phyloP scores from a whole-genome alignment of 2,888 invertebrate genomes.

The Amiota communis region DNA sequence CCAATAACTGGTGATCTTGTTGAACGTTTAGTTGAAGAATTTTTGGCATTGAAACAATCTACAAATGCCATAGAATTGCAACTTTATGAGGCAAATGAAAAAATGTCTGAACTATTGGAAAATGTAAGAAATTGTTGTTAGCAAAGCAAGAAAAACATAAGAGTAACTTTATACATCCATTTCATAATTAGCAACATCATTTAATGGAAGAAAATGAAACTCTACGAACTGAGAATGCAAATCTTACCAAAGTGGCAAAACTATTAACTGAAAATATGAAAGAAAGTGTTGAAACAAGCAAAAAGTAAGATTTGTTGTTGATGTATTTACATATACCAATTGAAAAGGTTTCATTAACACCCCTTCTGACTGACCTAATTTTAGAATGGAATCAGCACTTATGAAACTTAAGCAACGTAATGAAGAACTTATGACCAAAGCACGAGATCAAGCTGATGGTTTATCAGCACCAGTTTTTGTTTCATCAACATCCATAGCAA shows the following conservation, averaged over 20 bases:
- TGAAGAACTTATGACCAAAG: constrained; percentile 65
- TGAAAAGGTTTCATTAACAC: background rate
- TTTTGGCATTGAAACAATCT: constrained; percentile 65
- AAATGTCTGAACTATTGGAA: constrained; percentile 71
- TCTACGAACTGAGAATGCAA: constrained; percentile 69
- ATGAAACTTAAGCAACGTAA: constrained; percentile 71
- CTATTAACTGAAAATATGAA: constrained; percentile 72
- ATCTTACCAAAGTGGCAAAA: constrained; percentile 71
- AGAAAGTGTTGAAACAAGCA: constrained; percentile 72
- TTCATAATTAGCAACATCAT: constrained; percentile 68
- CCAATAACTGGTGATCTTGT: constrained; percentile 66
- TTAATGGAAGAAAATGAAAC: constrained; percentile 72
- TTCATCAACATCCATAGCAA: constrained; percentile 50
- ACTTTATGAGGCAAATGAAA: constrained; percentile 73
- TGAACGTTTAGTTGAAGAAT: constrained; percentile 70
- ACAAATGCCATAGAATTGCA: constrained; percentile 70
- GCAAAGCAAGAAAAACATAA: background rate
- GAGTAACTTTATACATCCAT: background rate
- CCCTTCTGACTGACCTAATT: background rate
- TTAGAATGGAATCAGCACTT: constrained; percentile 71
- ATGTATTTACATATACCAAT: background rate
- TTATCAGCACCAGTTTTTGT: constrained; percentile 48
- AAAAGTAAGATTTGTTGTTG: constrained; percentile 61
- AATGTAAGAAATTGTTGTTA: constrained; percentile 61
- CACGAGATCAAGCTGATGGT: constrained; percentile 68